These are phyloP conservation scores for Mionectes macconnelli DNA, from an alignment of 2,113 vertebrate species.

Conservation along the genomic window DNA sequence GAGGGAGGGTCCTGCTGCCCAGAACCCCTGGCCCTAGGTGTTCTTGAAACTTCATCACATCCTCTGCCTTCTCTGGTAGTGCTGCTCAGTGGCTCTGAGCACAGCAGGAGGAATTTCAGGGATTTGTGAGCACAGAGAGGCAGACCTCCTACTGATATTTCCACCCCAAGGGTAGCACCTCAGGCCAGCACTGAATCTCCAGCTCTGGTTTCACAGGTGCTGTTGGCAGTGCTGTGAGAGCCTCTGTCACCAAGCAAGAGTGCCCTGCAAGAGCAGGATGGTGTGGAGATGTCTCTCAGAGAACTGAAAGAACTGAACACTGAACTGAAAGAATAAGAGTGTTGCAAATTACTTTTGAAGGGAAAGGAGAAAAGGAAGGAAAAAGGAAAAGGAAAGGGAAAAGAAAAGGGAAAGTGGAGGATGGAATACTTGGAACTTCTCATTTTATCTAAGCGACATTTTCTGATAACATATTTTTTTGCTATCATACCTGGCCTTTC, in stretches of 20 bases:
- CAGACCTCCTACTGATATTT: not conserved
- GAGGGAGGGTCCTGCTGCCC: not conserved
- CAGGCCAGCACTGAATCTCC: not conserved
- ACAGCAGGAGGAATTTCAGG: not conserved
- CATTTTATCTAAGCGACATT: not conserved
- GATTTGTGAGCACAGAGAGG: rapidly evolving
- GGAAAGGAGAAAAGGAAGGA: not conserved
- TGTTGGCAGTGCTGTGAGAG: not conserved
- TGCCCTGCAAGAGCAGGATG: not conserved
- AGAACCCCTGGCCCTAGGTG: not conserved
- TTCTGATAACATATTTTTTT: not conserved
- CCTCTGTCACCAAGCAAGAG: not conserved
- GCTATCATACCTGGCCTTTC: not conserved
- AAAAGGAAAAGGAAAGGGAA: not conserved
- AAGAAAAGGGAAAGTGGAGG: rapidly evolving
- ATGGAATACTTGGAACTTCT: not conserved
- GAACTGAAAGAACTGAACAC: not conserved
- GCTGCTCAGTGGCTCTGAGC: not conserved
- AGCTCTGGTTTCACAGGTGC: not conserved
- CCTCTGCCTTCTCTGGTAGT: not conserved
- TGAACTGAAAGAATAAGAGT: too few relatives aligned
- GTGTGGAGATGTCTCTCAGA: not conserved
- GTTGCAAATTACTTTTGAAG: not conserved
- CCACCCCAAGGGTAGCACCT: not conserved
- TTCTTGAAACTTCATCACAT: not conserved